Evolutionary conservation across 1,140 invertebrate genomes (phyloP), one percentile per base, ranked within the genome.

Genomic region (Cecropterus lyciades): DNA sequence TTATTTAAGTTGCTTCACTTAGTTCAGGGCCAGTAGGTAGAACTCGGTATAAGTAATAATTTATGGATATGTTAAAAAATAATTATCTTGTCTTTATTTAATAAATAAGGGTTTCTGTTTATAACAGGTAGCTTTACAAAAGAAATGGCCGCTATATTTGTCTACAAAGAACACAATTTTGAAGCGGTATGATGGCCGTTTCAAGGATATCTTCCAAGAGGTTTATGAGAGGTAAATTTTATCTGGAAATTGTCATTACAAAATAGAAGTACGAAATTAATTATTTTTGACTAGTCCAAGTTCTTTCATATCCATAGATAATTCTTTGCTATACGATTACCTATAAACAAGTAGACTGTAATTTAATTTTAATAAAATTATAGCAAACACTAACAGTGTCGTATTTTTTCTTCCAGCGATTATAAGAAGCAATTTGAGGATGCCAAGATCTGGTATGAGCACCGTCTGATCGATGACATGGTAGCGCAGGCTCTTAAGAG

Each of bases 111-210:
- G 9, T 1, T 33, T 4, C 30, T 33, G 7, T 33, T 9, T 62
- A 33, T 63, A 52, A 49, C 30, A 45, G 37, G 20, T 43, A 43
- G 98, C 98, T 30, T 89, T 99, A 46, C 93, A 96, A 16, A 94
- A 97, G 75, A 95, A 95, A 68, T 97, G 40, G 40, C 98, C 98
- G 6, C 92, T 99, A 3, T 99, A 99, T 89, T 92, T 99, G 83
- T 99, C 98, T 72, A 99, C 99, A 3, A 99, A 99, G 91, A 99
- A 99, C 85, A 99, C 99, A 0, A 99, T 99, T 87, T 94, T 99
- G 13, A 99, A 99, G 91, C 96, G 96, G 73, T 99, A 99, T 86
- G 99, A 99, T 92, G 99, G 99, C 0, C 94, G 98, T 70, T 99
- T 99, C 91, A 99, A 99, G 91, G 98, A 99, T 80, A 99, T 99